Base-by-base conservation (phyloP, 64 coral and sea anemone genomes). In the Hydrozoanthus tunicans region DNA sequence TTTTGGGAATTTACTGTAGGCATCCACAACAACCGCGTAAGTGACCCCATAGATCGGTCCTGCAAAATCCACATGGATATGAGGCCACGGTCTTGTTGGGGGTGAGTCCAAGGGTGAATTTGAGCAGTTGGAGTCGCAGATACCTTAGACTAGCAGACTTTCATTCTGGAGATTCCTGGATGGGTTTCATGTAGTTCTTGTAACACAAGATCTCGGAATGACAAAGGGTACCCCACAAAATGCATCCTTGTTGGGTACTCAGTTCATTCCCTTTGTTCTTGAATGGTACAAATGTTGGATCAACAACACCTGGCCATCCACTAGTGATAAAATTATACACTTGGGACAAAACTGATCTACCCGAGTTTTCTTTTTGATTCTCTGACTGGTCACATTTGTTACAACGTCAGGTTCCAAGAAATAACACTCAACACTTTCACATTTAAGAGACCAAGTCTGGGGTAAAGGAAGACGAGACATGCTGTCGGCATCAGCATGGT, bases 151-250 rank as follows among this genome's bases (percentile, higher is more conserved):
- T 79, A 54, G 17, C 56, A 79, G n/a, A 17, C 51, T 25, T 91
- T 94, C 93, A 91, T 86, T 51, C 70, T 5, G 53, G 80, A 73
- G 11, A 94, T 62, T 58, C 82, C 93, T 60, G 89, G 73, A 75
- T 94, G 93, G 54, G 74, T 78, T 51, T 64, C 66, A 73, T 94
- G 81, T 17, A 94, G 58, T 74, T 80, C 89, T 59, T 59, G 65
- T 27, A 94, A 59, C n/a, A 79, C 77, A 59, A 24, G 77, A 4
- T 79, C 55, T 9, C 71, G 71, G 20, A 77, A 58, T n/a, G 53
- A 9, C 58, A 61, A 68, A 27, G 89, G 89, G 89, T 79, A 64
- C 75, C 90, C 91, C 94, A 92, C 62, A 96, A 70, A n/a, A 93
- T 59, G 61, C 91, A 90, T 67, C 86, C 91, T 63, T 90, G 70